Evolutionary conservation across 2,797 vertebrate genomes (phyloP).

Genomic region (Iguana delicatissima): DNA sequence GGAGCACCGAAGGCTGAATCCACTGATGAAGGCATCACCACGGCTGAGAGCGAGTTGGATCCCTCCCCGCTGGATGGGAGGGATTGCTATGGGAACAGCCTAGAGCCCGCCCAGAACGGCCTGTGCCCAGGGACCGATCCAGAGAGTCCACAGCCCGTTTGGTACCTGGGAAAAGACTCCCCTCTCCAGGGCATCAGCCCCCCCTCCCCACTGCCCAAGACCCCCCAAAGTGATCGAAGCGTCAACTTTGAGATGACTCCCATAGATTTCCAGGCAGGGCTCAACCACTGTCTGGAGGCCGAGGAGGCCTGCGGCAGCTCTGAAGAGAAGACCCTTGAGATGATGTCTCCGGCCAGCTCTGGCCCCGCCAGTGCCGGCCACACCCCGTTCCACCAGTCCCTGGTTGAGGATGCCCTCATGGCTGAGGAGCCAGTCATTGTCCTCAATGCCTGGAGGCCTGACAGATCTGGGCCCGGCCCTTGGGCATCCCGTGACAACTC

Average conservation of each 20-base stretch:
- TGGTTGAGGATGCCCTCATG: conserved; percentile 75
- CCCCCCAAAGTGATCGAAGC: conserved; percentile 80
- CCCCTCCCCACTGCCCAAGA: conserved; percentile 79
- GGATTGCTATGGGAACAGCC: neutral
- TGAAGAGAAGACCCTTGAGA: conserved; percentile 86
- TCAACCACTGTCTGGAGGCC: conserved; percentile 70
- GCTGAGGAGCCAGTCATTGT: conserved; percentile 72
- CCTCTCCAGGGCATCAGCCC: conserved; percentile 75
- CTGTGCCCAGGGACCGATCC: neutral
- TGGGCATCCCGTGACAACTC: conserved; percentile 77
- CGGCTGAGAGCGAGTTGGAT: conserved; percentile 62
- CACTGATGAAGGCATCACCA: conserved; percentile 52
- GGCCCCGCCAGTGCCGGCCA: conserved; percentile 84
- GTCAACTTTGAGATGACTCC: conserved; percentile 86
- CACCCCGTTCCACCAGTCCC: conserved; percentile 87
- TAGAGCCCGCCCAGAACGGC: conserved; percentile 55
- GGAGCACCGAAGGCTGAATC: conserved; percentile 51
- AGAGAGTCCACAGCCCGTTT: conserved; percentile 80
- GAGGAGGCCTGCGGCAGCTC: conserved; percentile 84
- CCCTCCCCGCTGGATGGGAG: conserved; percentile 26
- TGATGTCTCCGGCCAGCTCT: conserved; percentile 80
- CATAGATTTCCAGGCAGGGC: conserved; percentile 75
- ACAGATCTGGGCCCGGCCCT: conserved; percentile 58
- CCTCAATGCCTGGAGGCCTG: conserved; percentile 75
- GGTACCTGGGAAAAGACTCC: conserved; percentile 70